A percentile compares a stretch with the other conserved stretches of the same genome.
Conservation (phyloP, 92 coral and sea anemone species). For the Siderastrea siderea region DNA sequence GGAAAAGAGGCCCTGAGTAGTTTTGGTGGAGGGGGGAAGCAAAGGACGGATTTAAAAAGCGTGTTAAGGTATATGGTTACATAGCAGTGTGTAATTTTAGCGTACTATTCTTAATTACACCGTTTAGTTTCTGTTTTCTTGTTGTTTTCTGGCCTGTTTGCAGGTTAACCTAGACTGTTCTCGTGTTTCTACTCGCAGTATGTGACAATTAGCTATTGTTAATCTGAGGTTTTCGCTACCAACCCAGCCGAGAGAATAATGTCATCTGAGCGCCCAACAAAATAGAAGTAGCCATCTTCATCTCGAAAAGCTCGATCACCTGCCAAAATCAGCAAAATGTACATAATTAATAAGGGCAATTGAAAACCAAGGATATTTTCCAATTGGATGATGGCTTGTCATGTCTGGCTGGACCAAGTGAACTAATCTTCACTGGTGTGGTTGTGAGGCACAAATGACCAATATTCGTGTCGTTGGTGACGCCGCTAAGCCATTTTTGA, state of each 20-base stretch:
- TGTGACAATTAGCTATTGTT: too few relatives aligned
- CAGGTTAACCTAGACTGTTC: too few relatives aligned
- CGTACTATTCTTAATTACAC: too few relatives aligned
- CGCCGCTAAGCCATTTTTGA: not conserved
- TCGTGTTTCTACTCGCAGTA: not conserved
- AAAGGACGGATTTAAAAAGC: too few relatives aligned
- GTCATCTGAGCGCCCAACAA: slow-evolving; percentile 93
- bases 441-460: not conserved
- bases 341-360: not conserved
- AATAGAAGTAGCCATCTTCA: slow-evolving; percentile 87
- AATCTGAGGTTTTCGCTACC: not conserved
- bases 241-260: slow-evolving; percentile 91
- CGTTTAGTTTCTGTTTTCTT: too few relatives aligned
- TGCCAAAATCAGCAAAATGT: not conserved
- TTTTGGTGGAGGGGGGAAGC: too few relatives aligned
- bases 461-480: not conserved
- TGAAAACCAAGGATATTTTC: not conserved
- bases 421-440: not conserved
- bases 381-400: not conserved
- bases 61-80: too few relatives aligned
- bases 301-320: slow-evolving; percentile 91
- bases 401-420: not conserved
- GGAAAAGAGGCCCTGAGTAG: too few relatives aligned
- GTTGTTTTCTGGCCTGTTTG: too few relatives aligned
- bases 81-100: too few relatives aligned